These are phyloP conservation scores for Linepithema humile DNA, from an alignment of 1,140 invertebrate genomes.

Conservation along the genomic window DNA sequence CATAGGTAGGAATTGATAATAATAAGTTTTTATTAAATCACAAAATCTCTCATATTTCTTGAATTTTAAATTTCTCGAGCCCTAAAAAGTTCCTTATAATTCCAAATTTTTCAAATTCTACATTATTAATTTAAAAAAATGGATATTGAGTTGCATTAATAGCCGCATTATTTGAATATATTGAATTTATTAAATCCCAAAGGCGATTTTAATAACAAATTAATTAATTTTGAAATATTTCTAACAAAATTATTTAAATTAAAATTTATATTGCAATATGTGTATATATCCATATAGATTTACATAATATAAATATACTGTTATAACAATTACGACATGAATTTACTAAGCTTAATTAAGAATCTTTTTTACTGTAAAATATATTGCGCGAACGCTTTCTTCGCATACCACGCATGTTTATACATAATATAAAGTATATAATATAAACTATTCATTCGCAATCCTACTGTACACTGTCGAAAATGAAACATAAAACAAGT, in stretches of 20 bases:
- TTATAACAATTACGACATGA: slow-evolving; percentile 16
- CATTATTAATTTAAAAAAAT: not conserved
- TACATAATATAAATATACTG: slow-evolving; percentile 11
- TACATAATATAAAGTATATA: slow-evolving; percentile 45
- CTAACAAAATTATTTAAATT: not conserved
- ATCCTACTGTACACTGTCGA: slow-evolving; percentile 68
- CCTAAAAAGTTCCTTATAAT: not conserved
- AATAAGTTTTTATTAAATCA: slow-evolving; percentile 8
- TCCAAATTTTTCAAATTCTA: not conserved
- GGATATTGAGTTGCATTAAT: not conserved
- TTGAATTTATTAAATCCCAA: not conserved
- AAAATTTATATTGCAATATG: not conserved
- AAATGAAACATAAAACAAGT: slow-evolving; percentile 70
- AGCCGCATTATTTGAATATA: not conserved
- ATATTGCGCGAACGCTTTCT: slow-evolving; percentile 25
- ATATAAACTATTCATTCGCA: slow-evolving; percentile 61
- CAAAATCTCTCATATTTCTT: not conserved
- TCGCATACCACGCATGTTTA: slow-evolving; percentile 33
- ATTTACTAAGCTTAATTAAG: not conserved
- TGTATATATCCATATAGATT: not conserved
- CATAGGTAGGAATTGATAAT: not conserved
- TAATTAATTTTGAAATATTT: too few species aligned
- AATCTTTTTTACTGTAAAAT: not conserved
- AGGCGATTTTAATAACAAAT: not conserved
- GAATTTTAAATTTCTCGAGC: not conserved